phyloP scores from a whole-genome alignment of 1,140 invertebrate genomes.

The Physella acuta region DNA sequence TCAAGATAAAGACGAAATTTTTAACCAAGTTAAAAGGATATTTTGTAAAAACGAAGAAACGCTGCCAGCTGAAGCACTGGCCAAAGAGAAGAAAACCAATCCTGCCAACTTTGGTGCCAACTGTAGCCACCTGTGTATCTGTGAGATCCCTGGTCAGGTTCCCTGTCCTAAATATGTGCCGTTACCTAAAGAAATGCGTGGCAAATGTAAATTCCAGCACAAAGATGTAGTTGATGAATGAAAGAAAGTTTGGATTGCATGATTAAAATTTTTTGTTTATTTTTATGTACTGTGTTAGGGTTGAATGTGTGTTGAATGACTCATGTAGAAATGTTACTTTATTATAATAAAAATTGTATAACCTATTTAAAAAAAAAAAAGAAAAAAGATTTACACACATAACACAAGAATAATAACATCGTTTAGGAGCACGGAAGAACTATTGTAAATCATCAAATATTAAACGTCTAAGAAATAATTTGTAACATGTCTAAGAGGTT shows the following conservation, averaged over 20 bases:
- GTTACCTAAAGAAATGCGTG: conserved; percentile 81
- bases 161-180: conserved; percentile 82
- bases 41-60: conserved; percentile 79
- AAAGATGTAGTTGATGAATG: conserved; percentile 32
- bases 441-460: no score
- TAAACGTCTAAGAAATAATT: no score
- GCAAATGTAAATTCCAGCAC: conserved; percentile 53
- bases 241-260: background rate
- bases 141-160: conserved; percentile 89
- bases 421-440: no score
- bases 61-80: conserved; percentile 30
- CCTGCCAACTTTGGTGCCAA: conserved; percentile 89
- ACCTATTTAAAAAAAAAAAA: no score
- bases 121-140: conserved; percentile 86
- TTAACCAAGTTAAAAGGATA: conserved; percentile 76
- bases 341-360: no score
- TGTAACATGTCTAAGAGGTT: no score
- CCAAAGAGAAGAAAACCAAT: conserved; percentile 64
- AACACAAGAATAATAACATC: no score
- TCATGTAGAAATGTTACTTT: no score
- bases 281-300: no score
- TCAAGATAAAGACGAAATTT: conserved; percentile 79
- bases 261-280: no score
- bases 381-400: no score
- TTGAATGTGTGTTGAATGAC: no score